Conservation (phyloP, 2,797 vertebrate genomes). For the Lacerta bilineata region DNA sequence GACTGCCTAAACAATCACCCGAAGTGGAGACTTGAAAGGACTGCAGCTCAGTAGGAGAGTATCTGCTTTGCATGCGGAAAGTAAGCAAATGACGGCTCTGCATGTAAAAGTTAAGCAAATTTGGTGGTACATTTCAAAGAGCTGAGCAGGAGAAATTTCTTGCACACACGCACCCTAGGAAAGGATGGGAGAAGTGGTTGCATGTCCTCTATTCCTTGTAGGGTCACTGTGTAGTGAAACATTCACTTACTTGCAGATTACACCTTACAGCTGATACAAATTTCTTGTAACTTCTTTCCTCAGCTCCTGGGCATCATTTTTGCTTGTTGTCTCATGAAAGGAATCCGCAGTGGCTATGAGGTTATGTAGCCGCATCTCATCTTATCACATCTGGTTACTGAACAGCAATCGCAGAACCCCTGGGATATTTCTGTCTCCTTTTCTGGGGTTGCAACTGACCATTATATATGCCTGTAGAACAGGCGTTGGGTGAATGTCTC, state of each 20-base stretch:
- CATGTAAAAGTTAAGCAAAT: too few species aligned
- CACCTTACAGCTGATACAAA: background rate
- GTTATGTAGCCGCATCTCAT: constrained; percentile 86
- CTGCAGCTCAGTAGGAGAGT: too few species aligned
- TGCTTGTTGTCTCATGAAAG: constrained; percentile 90
- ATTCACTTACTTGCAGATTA: background rate
- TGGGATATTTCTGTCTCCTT: constrained; percentile 22
- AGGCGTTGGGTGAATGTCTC: background rate
- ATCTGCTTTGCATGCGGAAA: too few species aligned
- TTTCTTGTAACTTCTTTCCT: constrained; percentile 9
- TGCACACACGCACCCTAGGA: background rate
- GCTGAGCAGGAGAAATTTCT: background rate
- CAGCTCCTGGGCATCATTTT: constrained; percentile 90
- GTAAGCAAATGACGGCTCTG: background rate
- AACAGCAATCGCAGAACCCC: background rate
- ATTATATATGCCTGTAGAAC: constrained; percentile 18
- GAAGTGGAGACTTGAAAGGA: background rate
- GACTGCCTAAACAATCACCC: too few species aligned
- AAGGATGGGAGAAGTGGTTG: background rate
- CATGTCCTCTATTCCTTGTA: background rate
- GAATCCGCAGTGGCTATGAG: constrained; percentile 92
- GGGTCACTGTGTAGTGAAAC: background rate
- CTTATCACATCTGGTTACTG: constrained; percentile 5
- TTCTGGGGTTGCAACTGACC: constrained; percentile 30
- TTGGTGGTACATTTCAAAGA: background rate